A percentile compares a stretch with the other conserved stretches of the same genome.
Conservation (phyloP, 1,140 invertebrate genomes). For the Drosophila bocqueti region DNA sequence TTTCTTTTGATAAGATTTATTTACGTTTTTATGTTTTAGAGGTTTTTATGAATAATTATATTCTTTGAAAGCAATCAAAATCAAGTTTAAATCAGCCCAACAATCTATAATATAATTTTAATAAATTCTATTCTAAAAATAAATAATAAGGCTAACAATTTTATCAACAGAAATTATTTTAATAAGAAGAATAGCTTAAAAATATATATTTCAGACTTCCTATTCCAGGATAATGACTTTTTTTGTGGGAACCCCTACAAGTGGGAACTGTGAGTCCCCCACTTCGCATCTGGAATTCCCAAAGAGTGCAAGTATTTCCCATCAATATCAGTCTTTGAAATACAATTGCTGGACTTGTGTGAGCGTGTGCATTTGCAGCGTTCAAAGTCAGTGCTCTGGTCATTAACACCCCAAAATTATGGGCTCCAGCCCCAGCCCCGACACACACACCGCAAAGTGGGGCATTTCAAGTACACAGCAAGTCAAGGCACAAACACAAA, state of each 20-base stretch:
- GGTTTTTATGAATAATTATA: neutral
- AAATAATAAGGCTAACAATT: too few relatives aligned
- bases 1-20: neutral
- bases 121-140: too few relatives aligned
- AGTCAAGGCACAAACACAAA: slow-evolving; percentile 20
- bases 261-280: neutral
- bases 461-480: slow-evolving; percentile 45
- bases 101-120: neutral
- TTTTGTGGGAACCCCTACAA: neutral
- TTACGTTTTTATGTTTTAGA: neutral
- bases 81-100: neutral
- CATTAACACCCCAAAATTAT: slow-evolving; percentile 67
- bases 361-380: slow-evolving; percentile 12
- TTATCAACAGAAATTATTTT: neutral
- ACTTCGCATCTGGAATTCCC: slow-evolving; percentile 11
- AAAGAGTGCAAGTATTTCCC: slow-evolving; percentile 1
- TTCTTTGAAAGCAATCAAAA: neutral
- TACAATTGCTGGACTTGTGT: slow-evolving; percentile 32
- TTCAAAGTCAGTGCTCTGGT: slow-evolving; percentile 38
- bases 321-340: slow-evolving; percentile 25
- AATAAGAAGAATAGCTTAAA: neutral
- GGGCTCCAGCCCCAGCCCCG: slow-evolving; percentile 12
- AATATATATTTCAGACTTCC: neutral
- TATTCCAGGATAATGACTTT: neutral
- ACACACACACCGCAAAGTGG: slow-evolving; percentile 46